Base-by-base conservation (phyloP, 2,113 vertebrate genomes). In the Entomyzon cyanotis region DNA sequence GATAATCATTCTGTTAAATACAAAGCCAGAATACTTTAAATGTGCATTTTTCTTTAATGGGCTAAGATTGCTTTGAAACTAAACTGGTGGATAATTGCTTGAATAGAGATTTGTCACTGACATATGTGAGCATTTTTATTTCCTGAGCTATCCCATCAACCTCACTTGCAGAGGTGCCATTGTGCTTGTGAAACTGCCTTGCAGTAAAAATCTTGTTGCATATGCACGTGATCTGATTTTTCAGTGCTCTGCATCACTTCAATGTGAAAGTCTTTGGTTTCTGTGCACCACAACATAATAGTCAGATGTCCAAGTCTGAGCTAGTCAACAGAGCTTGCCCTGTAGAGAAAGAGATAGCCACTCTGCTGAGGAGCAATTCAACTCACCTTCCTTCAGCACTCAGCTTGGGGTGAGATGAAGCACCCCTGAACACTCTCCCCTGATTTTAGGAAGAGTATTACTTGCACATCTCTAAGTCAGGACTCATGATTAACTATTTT, bases 1-100 rank as follows among this genome's bases (percentile, higher is more conserved):
- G 79, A 81, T 91, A 92, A 96, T 94, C 46, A 85, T 82, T 94
- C 92, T 90, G 78, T 91, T 95, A 94, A 96, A 90, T 88, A 95
- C 79, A 93, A 88, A 95, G 41, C 63, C 60, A 71, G 85, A 93
- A 64, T 56, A 86, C n/a, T 93, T 92, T 79, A 94, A 84, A 83
- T 58, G 78, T 89, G 60, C 88, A 35, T 94, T 95, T 94, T 93
- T 90, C 75, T 67, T 89, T 95, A 96, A 83, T 86, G 59, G 85
- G 49, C 71, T 90, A 86, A 76, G 67, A 92, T 71, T 86, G 39
- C 90, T 94, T 87, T 86, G 79, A 84, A 94, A 79, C 55, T 37
- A 85, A 92, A 86, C 75, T 83, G 50, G 55, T 90, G 71, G 3
- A 16, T 92, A 93, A 96, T 94, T 93, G 76, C 83, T 88, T 86